Conservation (phyloP, 2,797 vertebrate genomes). For the Triplophysa bombifrons region DNA sequence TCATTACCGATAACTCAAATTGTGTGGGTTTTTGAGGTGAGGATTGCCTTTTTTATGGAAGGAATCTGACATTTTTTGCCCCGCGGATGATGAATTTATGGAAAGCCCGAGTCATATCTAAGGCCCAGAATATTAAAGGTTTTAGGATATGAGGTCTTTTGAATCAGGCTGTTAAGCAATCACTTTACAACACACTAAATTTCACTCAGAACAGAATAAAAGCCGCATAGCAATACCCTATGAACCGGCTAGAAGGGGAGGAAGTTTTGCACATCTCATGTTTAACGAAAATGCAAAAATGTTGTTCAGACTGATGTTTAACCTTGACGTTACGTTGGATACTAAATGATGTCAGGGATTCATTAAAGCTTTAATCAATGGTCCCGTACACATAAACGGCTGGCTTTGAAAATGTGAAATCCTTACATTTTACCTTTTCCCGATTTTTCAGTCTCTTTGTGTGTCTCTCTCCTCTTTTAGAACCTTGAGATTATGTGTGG, state of each 20-base stretch:
- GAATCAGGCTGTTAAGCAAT: neutral
- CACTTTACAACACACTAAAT: neutral
- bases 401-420: slow-evolving; percentile 33
- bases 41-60: neutral
- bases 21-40: slow-evolving; percentile 4
- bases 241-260: neutral
- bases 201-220: neutral
- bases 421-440: slow-evolving; percentile 34
- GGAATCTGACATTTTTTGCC: neutral
- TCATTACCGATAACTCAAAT: slow-evolving; percentile 11
- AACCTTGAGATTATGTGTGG: slow-evolving; percentile 48
- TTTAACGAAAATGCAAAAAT: neutral
- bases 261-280: neutral
- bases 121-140: neutral
- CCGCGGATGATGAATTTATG: neutral
- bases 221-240: neutral
- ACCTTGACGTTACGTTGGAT: neutral
- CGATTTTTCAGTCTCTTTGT: neutral
- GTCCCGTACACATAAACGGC: slow-evolving; percentile 17
- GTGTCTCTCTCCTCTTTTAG: slow-evolving; percentile 19
- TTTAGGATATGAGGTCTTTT: neutral
- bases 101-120: neutral
- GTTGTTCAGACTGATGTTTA: neutral
- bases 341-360: slow-evolving; percentile 17
- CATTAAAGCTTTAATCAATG: slow-evolving; percentile 25